A percentile compares a stretch with the other conserved stretches of the same genome.
Conservation (phyloP, 2,797 vertebrate species). For the Pipistrellus pygmaeus region DNA sequence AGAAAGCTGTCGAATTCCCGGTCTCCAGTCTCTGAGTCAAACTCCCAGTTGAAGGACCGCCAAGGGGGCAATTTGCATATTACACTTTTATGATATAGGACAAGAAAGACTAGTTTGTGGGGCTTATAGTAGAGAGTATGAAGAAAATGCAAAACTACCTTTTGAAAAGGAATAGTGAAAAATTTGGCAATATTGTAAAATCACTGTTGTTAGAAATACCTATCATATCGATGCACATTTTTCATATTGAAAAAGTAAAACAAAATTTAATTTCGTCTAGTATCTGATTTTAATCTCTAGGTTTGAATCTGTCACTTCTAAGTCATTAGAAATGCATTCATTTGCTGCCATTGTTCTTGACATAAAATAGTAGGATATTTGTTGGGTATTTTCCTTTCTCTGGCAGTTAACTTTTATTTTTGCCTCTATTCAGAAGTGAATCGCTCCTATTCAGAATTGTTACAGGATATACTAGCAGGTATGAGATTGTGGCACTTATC, state of each 20-base stretch:
- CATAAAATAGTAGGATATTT: background rate
- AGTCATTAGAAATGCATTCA: constrained; percentile 43
- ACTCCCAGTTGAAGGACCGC: too few relatives aligned
- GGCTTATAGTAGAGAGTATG: background rate
- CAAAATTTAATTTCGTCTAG: background rate
- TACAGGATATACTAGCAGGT: background rate
- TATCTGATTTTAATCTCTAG: background rate
- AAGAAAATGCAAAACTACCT: constrained; percentile 17
- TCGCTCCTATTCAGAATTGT: background rate
- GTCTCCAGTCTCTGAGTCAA: too few relatives aligned
- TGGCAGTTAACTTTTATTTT: background rate
- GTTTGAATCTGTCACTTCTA: constrained; percentile 58
- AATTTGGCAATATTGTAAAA: constrained; percentile 22
- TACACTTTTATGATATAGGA: too few relatives aligned
- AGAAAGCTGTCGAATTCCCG: too few relatives aligned
- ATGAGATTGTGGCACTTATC: background rate
- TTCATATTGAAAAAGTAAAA: constrained; percentile 54
- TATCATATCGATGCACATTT: background rate
- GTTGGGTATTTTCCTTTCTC: background rate
- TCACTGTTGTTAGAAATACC: background rate
- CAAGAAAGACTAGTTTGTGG: background rate
- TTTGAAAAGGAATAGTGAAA: background rate
- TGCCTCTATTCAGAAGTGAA: background rate
- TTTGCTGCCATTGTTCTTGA: constrained; percentile 30
- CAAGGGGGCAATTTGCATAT: too few relatives aligned